phyloP scores from a whole-genome alignment of 2,797 vertebrate genomes.

The Buphagus erythrorhynchus region DNA sequence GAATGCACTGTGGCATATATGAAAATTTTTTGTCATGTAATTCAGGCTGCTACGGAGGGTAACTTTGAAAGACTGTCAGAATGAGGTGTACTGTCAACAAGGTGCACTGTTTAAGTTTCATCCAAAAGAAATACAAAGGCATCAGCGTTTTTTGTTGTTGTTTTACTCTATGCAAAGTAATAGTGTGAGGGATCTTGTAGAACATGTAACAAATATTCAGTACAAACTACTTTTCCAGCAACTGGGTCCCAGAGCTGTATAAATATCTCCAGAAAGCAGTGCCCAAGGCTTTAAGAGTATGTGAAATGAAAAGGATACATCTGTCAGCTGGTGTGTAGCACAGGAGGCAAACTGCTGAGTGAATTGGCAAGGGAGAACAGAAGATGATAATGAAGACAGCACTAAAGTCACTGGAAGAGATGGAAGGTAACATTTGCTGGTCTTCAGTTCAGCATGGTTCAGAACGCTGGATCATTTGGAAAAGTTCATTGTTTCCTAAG shows the following conservation, averaged over 20 bases:
- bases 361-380: conserved; percentile 32
- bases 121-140: conserved; percentile 17
- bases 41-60: not conserved
- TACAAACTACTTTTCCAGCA: conserved; percentile 59
- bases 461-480: not conserved
- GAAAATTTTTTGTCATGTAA: not conserved
- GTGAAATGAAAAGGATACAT: conserved; percentile 65
- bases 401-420: conserved; percentile 38
- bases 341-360: conserved; percentile 41
- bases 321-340: conserved; percentile 28
- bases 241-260: conserved; percentile 31
- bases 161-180: conserved; percentile 37
- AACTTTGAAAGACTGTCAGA: not conserved
- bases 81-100: not conserved
- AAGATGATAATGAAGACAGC: conserved; percentile 44
- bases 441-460: conserved; percentile 35
- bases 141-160: not conserved
- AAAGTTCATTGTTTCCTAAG: not conserved
- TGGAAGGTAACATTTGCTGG: conserved; percentile 17
- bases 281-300: conserved; percentile 51
- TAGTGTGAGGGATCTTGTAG: conserved; percentile 20
- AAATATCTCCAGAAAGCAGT: conserved; percentile 50
- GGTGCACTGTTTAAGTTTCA: not conserved
- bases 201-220: conserved; percentile 61
- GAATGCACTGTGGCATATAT: not conserved